Percentiles rank a stretch among this genome's conserved stretches.
phyloP scores from a whole-genome alignment of 2,888 invertebrate genomes.

The Nasonovia ribisnigri region DNA sequence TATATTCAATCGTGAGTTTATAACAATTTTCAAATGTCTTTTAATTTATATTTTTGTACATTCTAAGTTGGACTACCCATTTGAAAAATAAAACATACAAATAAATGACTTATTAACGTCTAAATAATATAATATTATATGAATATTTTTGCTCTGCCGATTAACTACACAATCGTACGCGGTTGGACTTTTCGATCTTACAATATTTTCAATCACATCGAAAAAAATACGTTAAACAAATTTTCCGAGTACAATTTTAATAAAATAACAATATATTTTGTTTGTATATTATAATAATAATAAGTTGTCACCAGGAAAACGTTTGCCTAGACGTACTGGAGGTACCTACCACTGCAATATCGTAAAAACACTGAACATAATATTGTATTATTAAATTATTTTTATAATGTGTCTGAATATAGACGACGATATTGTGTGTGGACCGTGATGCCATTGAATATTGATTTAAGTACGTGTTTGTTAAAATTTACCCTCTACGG shows the following conservation, averaged over 20 bases:
- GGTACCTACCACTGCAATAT: neutral
- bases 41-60: slow-evolving; percentile 13
- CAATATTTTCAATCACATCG: neutral
- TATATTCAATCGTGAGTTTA: slow-evolving; percentile 36
- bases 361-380: neutral
- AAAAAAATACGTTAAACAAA: neutral
- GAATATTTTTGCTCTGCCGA: neutral
- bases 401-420: neutral
- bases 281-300: neutral
- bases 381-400: neutral
- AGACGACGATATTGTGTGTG: neutral
- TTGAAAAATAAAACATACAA: slow-evolving; percentile 9
- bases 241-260: neutral
- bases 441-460: neutral
- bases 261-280: neutral
- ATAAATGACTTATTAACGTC: neutral
- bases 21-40: slow-evolving; percentile 43
- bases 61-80: neutral
- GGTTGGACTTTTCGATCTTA: neutral
- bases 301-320: neutral
- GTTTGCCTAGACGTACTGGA: neutral
- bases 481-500: neutral
- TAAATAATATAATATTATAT: neutral
- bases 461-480: neutral
- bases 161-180: neutral